phyloP scores from a whole-genome alignment of 2,113 vertebrate genomes.

The Jacana jacana region DNA sequence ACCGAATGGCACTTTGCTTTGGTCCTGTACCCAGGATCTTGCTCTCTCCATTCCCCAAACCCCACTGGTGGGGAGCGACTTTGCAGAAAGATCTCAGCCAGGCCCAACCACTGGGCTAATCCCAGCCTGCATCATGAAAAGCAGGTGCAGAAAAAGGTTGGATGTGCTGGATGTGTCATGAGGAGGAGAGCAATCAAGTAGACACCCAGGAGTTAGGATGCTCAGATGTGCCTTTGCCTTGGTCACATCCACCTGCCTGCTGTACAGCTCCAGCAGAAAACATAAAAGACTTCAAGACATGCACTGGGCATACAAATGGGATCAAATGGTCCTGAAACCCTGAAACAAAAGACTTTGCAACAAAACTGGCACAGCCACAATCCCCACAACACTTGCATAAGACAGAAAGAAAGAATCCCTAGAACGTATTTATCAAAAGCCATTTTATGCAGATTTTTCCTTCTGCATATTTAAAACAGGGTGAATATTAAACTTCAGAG shows the following conservation, averaged over 20 bases:
- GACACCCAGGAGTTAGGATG: not conserved
- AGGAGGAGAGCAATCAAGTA: not conserved
- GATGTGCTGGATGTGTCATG: not conserved
- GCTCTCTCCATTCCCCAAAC: not conserved
- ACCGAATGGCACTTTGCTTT: not conserved
- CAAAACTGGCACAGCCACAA: conserved; percentile 36
- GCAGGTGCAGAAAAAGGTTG: not conserved
- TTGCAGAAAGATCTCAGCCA: not conserved
- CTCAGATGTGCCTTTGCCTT: not conserved
- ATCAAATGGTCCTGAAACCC: not conserved
- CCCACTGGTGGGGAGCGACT: not conserved
- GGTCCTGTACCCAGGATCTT: not conserved
- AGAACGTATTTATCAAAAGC: conserved; percentile 53
- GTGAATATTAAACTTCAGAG: conserved; percentile 63
- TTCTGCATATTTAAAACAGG: conserved; percentile 51
- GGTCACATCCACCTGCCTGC: not conserved
- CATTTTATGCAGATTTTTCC: conserved; percentile 62
- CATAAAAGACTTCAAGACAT: not conserved
- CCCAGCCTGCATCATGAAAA: not conserved
- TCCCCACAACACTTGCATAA: conserved; percentile 5
- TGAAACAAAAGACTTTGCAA: conserved; percentile 8
- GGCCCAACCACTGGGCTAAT: not conserved
- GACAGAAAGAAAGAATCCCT: conserved; percentile 25
- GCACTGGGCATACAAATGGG: not conserved
- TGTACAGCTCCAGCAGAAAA: not conserved